Percentiles rank a stretch among this genome's conserved stretches.
phyloP scores from a whole-genome alignment of 92 coral and sea anemone species.

The Pocillopora grandis region DNA sequence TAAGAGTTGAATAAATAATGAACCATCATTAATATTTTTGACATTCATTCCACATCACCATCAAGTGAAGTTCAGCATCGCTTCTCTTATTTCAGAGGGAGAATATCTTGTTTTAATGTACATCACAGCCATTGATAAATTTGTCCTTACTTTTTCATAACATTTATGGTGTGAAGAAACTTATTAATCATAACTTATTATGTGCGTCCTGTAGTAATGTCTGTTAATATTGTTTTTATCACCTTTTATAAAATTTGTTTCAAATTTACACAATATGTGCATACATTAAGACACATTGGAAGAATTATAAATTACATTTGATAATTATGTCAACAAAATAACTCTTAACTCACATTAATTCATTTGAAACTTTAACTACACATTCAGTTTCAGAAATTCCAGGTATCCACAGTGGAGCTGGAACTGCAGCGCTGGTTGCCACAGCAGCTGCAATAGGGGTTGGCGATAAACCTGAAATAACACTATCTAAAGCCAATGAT shows the following conservation, averaged over 20 bases:
- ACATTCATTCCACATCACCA: no score
- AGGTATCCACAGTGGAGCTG: conserved; percentile 99
- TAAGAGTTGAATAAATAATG: no score
- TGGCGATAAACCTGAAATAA: conserved; percentile 86
- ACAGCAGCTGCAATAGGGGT: conserved; percentile 93
- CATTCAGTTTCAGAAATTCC: conserved; percentile 95
- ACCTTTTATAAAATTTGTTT: neutral
- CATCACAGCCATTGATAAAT: no score
- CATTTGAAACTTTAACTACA: conserved; percentile 42
- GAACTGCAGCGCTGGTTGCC: conserved; percentile 98
- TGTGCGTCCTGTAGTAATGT: no score
- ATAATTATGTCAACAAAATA: neutral
- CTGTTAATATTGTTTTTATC: no score
- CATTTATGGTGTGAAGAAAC: no score
- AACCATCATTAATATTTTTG: no score
- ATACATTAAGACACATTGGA: neutral
- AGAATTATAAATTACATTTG: neutral
- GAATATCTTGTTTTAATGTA: no score
- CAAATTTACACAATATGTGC: neutral
- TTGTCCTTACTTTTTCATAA: no score
- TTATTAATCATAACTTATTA: no score
- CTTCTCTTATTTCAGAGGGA: no score
- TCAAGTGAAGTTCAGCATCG: no score
- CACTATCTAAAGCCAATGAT: conserved; percentile 84
- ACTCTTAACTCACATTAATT: conserved; percentile 11